Percentiles rank a stretch among this genome's conserved stretches.
Conservation (phyloP, 2,113 vertebrate species). For the Cebus imitator region DNA sequence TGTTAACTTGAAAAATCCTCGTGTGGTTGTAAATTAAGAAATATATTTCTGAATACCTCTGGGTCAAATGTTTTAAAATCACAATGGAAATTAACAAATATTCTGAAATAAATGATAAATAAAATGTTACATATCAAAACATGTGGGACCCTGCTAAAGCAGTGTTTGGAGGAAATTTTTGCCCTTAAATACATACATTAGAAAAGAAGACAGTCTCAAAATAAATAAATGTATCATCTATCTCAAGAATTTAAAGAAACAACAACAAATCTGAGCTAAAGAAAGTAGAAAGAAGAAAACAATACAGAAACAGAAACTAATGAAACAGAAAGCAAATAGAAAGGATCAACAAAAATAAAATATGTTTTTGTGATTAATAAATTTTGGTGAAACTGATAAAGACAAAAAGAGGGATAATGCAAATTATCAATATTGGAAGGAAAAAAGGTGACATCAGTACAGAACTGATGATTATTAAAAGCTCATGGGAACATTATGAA, state of each 20-base stretch:
- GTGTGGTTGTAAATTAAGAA: background rate
- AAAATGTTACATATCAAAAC: background rate
- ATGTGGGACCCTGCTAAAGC: background rate
- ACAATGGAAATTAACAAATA: background rate
- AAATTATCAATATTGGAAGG: background rate
- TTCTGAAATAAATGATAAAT: background rate
- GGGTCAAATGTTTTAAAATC: background rate
- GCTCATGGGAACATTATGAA: background rate
- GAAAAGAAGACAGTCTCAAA: background rate
- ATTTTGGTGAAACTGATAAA: background rate
- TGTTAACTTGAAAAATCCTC: background rate
- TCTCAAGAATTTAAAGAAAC: background rate
- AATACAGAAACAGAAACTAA: background rate
- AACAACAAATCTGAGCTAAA: background rate
- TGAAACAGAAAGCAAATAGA: background rate
- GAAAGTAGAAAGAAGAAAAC: background rate
- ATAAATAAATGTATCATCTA: background rate
- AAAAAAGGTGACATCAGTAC: background rate
- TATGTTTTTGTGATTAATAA: background rate
- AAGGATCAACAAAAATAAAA: background rate
- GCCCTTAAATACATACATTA: background rate
- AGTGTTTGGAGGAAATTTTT: background rate
- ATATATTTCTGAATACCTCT: background rate
- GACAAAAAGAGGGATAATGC: background rate
- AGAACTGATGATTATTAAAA: background rate